Evolutionary conservation across 2,888 invertebrate species (phyloP).

Genomic region (Leptothorax acervorum): DNA sequence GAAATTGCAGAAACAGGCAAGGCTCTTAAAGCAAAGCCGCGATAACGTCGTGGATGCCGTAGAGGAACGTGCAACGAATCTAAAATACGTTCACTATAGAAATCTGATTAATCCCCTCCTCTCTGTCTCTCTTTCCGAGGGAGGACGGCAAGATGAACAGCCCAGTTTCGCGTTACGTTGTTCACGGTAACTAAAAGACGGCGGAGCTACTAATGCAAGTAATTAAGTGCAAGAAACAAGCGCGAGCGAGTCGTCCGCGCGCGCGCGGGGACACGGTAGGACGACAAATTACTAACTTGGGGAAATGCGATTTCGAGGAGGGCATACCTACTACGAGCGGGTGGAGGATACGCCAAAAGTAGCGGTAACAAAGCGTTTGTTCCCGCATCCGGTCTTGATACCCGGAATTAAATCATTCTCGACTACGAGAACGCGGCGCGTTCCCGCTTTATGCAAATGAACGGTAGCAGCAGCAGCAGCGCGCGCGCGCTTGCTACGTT

Average conservation of each 20-base stretch:
- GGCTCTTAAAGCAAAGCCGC: conserved; percentile 7
- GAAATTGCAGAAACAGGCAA: neutral
- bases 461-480: conserved; percentile 45
- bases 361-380: conserved; percentile 67
- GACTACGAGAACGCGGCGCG: conserved; percentile 51
- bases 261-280: conserved; percentile 31
- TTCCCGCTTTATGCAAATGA: conserved; percentile 73
- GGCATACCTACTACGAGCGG: neutral
- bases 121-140: neutral
- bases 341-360: conserved; percentile 29
- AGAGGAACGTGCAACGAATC: conserved; percentile 18
- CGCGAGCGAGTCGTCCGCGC: conserved; percentile 32
- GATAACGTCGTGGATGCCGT: neutral
- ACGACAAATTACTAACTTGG: conserved; percentile 71
- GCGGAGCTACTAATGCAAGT: conserved; percentile 60
- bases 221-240: conserved; percentile 68
- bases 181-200: conserved; percentile 57
- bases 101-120: conserved; percentile 44
- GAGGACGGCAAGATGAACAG: conserved; percentile 34
- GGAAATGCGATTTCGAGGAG: conserved; percentile 65
- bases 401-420: conserved; percentile 73
- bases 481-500: conserved; percentile 56
- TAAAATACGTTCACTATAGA: conserved; percentile 14
- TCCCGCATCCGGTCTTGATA: conserved; percentile 72
- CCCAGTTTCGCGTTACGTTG: conserved; percentile 42